Evolutionary conservation across 2,888 invertebrate species (phyloP).

Genomic region (Odontomyia ornata): DNA sequence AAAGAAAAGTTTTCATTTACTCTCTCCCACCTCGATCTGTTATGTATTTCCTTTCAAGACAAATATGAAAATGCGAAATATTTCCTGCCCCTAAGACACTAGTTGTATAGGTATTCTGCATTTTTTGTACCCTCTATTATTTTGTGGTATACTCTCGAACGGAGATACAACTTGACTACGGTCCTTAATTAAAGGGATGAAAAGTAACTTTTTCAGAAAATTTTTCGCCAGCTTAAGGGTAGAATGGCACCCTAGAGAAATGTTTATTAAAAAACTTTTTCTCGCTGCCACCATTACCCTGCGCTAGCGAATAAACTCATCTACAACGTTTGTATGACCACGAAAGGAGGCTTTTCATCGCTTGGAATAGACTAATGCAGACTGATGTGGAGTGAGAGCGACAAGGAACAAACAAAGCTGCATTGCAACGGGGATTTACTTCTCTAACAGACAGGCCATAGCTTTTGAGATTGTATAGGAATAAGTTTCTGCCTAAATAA

Average conservation of each 20-base stretch:
- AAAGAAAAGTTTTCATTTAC: not conserved
- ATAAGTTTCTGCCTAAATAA: slow-evolving; percentile 12
- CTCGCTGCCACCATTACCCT: not conserved
- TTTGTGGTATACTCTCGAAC: slow-evolving; percentile 17
- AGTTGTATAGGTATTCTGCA: slow-evolving; percentile 5
- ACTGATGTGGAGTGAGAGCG: not conserved
- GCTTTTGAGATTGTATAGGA: slow-evolving; percentile 12
- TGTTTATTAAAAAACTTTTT: slow-evolving; percentile 44
- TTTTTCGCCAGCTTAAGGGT: slow-evolving; percentile 42
- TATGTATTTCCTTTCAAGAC: slow-evolving; percentile 1
- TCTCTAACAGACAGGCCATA: not conserved
- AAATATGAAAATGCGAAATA: slow-evolving; percentile 33
- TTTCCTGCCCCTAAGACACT: slow-evolving; percentile 6
- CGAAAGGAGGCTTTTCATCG: not conserved
- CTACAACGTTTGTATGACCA: not conserved
- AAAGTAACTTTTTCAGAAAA: slow-evolving; percentile 45
- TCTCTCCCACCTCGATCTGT: not conserved
- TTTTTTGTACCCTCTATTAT: slow-evolving; percentile 5
- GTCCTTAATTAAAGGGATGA: slow-evolving; percentile 48
- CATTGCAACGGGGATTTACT: slow-evolving; percentile 3
- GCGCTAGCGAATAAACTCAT: not conserved
- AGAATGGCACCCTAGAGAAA: slow-evolving; percentile 39
- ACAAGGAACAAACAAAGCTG: not conserved
- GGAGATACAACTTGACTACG: slow-evolving; percentile 3
- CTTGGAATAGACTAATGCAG: not conserved